phyloP scores from a whole-genome alignment of 2,113 vertebrate species.

The Platycercus adscitus region DNA sequence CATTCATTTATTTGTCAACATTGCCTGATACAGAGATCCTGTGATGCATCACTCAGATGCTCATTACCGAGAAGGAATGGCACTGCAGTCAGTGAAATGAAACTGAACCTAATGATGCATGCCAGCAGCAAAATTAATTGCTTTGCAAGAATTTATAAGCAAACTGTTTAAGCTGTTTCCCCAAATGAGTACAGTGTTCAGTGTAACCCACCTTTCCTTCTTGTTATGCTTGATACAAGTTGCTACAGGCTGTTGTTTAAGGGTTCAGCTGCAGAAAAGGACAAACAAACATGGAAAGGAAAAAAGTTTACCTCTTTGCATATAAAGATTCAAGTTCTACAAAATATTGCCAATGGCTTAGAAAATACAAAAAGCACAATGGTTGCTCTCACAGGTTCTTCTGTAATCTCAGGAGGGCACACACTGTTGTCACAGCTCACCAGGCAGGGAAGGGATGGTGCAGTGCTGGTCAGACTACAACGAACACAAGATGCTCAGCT shows the following conservation, averaged over 20 bases:
- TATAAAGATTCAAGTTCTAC: neutral
- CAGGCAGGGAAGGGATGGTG: neutral
- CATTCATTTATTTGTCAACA: neutral
- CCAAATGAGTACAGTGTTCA: neutral
- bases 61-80: neutral
- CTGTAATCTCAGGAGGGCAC: neutral
- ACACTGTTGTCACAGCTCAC: rapidly evolving
- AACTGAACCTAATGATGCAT: neutral
- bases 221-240: neutral
- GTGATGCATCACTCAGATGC: neutral
- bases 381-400: neutral
- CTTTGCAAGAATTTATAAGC: neutral
- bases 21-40: neutral
- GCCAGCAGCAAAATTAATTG: neutral
- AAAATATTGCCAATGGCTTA: neutral
- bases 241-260: neutral
- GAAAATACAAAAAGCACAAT: neutral
- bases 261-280: neutral
- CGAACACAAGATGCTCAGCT: neutral
- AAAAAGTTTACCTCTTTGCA: neutral
- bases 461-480: rapidly evolving
- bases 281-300: neutral
- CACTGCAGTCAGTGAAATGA: slow-evolving; percentile 5
- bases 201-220: neutral
- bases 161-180: neutral